Percentiles rank a stretch among this genome's conserved stretches.
These are phyloP conservation scores for Tenthredo mesomela DNA, from an alignment of 2,888 invertebrate species.

Conservation along the genomic window DNA sequence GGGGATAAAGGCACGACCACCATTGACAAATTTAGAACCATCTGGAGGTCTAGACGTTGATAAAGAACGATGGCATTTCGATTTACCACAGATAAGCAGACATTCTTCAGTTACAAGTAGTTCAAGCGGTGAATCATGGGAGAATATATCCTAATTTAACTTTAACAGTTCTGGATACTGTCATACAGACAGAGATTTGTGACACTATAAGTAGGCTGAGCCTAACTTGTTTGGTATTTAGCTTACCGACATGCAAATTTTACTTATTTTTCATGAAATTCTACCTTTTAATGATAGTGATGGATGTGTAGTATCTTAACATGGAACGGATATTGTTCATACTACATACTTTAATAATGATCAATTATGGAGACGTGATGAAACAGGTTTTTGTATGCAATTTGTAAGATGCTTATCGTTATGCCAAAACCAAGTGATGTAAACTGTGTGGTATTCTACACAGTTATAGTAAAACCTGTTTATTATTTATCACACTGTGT, in stretches of 20 bases:
- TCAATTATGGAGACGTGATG: background rate
- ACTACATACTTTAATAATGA: background rate
- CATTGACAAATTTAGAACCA: conserved; percentile 75
- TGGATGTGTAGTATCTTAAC: background rate
- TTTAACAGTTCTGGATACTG: background rate
- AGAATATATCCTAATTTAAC: conserved; percentile 35
- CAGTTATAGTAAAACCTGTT: background rate
- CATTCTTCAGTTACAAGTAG: conserved; percentile 71
- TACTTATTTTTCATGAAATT: conserved; percentile 16
- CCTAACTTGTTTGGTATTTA: background rate
- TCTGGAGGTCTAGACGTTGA: conserved; percentile 75
- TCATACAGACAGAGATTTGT: conserved; percentile 1
- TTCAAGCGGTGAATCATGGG: conserved; percentile 59
- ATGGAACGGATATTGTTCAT: background rate
- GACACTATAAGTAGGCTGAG: background rate
- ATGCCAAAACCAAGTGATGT: background rate
- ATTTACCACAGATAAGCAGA: conserved; percentile 76
- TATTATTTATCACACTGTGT: background rate
- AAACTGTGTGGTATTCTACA: background rate
- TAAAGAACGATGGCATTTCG: conserved; percentile 79
- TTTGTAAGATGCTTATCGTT: background rate
- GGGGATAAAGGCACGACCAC: conserved; percentile 84
- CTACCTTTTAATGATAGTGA: background rate
- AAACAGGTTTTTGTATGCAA: background rate
- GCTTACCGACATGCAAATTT: background rate